These are phyloP conservation scores for Chaetops frenatus DNA, from an alignment of 2,113 vertebrate genomes.

Conservation along the genomic window DNA sequence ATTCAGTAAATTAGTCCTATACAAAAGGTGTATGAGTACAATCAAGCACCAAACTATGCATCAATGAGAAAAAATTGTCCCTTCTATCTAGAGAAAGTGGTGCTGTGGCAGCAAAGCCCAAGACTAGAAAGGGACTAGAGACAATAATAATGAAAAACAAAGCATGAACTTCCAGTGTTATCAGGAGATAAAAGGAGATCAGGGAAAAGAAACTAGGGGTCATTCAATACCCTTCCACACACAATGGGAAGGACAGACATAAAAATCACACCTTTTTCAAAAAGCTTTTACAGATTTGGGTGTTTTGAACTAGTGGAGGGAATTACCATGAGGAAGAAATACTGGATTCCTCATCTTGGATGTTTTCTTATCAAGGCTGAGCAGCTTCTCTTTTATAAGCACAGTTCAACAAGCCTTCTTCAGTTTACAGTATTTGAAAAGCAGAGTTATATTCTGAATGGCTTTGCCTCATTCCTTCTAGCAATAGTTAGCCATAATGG, in stretches of 20 bases:
- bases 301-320: background rate
- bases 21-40: background rate
- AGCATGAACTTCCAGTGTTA: background rate
- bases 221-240: background rate
- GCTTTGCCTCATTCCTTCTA: background rate
- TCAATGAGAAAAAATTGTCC: background rate
- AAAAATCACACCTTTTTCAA: background rate
- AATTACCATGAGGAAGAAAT: background rate
- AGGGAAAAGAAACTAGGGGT: background rate
- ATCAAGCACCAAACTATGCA: background rate
- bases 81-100: background rate
- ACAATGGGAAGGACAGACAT: background rate
- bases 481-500: background rate
- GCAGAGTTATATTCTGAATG: background rate
- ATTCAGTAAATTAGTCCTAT: background rate
- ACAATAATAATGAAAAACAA: background rate
- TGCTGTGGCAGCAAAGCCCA: background rate
- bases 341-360: background rate
- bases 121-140: background rate
- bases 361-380: background rate
- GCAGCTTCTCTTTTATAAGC: background rate
- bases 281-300: background rate
- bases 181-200: background rate
- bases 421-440: background rate
- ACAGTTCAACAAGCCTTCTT: background rate